These are phyloP conservation scores for Donacobius atricapilla DNA, from an alignment of 2,113 vertebrate species.

Conservation along the genomic window DNA sequence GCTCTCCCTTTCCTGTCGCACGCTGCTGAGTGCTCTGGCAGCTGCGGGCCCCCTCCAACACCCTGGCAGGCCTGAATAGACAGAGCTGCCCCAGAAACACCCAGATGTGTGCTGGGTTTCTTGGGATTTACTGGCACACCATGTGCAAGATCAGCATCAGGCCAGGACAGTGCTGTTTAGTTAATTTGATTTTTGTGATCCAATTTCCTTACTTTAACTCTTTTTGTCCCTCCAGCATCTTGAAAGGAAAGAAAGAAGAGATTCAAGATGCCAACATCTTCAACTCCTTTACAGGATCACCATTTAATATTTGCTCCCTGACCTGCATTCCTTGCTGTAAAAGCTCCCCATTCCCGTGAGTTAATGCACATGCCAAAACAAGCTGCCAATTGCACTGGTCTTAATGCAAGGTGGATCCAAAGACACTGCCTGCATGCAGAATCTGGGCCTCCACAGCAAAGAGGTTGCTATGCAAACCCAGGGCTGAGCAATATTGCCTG, in stretches of 20 bases:
- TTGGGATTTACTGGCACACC: not conserved
- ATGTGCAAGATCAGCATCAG: not conserved
- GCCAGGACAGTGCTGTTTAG: not conserved
- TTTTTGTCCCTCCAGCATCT: not conserved
- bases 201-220: constrained; percentile 29
- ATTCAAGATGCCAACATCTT: not conserved
- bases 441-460: not conserved
- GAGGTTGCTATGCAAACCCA: not conserved
- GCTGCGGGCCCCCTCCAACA: not conserved
- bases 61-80: constrained; percentile 29
- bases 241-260: not conserved
- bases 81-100: constrained; percentile 5
- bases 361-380: not conserved
- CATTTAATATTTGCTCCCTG: not conserved
- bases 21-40: constrained; percentile 36
- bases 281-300: not conserved
- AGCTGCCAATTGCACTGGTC: not conserved
- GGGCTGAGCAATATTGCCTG: not conserved
- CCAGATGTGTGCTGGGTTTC: constrained; percentile 11
- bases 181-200: constrained; percentile 15
- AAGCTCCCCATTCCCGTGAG: not conserved
- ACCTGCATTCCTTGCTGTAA: not conserved
- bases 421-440: not conserved
- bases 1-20: constrained; percentile 66
- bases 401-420: not conserved